A percentile compares a stretch with the other conserved stretches of the same genome.
Evolutionary conservation across 2,797 vertebrate genomes (phyloP).

Genomic region (Iguana delicatissima): DNA sequence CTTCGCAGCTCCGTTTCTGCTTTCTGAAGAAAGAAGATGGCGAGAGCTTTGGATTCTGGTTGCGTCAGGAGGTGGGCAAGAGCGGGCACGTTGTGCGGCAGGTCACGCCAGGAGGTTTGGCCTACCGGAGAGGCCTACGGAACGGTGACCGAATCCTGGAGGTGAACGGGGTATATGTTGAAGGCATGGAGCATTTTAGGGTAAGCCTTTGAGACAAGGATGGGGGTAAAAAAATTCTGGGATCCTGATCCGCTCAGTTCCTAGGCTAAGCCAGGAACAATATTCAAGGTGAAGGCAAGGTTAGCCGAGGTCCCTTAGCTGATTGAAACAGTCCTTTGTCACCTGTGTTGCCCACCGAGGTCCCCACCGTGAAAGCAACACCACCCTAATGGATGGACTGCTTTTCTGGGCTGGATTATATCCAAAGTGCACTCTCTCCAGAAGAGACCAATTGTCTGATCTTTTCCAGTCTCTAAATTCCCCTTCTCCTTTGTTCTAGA

Average conservation of each 20-base stretch:
- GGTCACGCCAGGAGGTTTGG: constrained; percentile 85
- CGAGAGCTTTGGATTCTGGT: constrained; percentile 87
- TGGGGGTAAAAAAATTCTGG: background rate
- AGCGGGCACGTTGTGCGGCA: constrained; percentile 80
- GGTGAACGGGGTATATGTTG: constrained; percentile 87
- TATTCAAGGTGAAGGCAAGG: too few species aligned
- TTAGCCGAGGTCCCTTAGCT: too few species aligned
- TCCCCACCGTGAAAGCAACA: too few species aligned
- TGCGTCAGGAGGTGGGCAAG: constrained; percentile 74
- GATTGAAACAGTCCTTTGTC: too few species aligned
- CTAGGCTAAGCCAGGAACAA: too few species aligned
- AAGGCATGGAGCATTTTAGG: constrained; percentile 80
- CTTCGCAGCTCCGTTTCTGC: constrained; percentile 81
- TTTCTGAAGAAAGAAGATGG: constrained; percentile 82
- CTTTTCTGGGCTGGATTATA: too few species aligned
- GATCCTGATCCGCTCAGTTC: background rate
- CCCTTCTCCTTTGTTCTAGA: too few species aligned
- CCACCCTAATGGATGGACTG: too few species aligned
- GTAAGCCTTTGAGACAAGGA: constrained; percentile 73
- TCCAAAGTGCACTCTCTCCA: too few species aligned
- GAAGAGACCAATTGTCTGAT: too few species aligned
- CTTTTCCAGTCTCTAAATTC: too few species aligned
- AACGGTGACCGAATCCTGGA: constrained; percentile 90
- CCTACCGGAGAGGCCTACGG: constrained; percentile 85
- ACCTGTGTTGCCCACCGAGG: too few species aligned